Evolutionary conservation across 2,888 invertebrate genomes (phyloP).

Genomic region (Limnephilus lunatus): DNA sequence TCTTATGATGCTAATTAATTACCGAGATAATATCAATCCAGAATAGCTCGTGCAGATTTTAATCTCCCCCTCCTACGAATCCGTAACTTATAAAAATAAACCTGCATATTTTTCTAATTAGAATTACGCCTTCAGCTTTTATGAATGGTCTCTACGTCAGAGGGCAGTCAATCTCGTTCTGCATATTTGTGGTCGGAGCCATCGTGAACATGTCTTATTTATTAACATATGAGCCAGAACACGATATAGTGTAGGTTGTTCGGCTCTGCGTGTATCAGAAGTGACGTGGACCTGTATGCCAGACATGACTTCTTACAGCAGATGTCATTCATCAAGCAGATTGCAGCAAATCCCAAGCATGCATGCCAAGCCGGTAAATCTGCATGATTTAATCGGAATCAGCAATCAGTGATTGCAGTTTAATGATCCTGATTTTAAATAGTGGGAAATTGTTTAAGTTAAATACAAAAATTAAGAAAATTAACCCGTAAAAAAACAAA

Average conservation of each 20-base stretch:
- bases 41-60: background rate
- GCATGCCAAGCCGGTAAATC: background rate
- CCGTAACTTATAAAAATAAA: background rate
- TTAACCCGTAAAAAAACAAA: no score
- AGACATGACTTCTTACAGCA: conserved; percentile 38
- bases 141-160: conserved; percentile 29
- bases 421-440: background rate
- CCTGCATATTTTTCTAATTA: conserved; percentile 14
- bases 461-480: no score
- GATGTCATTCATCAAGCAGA: conserved; percentile 19
- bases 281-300: conserved; percentile 13
- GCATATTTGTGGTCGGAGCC: background rate
- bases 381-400: background rate
- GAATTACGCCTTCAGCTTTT: background rate
- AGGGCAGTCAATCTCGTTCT: background rate
- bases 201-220: background rate
- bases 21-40: background rate
- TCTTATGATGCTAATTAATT: background rate
- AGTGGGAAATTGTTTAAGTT: background rate
- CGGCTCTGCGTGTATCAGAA: background rate
- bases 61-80: background rate
- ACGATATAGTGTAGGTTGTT: background rate
- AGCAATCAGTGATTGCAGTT: background rate
- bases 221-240: conserved; percentile 19
- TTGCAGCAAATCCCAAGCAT: background rate